These are phyloP conservation scores for Australoheros scitulus DNA, from an alignment of 2,113 vertebrate species.

Conservation along the genomic window DNA sequence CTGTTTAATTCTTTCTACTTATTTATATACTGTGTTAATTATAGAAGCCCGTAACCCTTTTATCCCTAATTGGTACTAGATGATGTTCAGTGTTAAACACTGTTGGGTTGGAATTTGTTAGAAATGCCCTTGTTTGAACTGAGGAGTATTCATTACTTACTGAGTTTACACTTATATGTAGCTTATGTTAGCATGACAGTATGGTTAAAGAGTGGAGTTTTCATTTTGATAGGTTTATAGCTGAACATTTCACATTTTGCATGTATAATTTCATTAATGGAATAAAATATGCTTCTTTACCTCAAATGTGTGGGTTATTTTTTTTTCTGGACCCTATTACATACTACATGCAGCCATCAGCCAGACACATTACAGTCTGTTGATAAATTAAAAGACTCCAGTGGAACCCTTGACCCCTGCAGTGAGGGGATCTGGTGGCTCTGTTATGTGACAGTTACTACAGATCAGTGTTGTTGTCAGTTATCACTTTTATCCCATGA, in stretches of 20 bases:
- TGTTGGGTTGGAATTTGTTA: background rate
- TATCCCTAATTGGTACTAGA: background rate
- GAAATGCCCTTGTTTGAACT: background rate
- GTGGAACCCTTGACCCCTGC: background rate
- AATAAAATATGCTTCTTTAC: conserved; percentile 21
- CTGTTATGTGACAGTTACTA: background rate
- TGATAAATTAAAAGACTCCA: background rate
- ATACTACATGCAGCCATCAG: background rate
- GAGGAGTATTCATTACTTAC: background rate
- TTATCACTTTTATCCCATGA: too few relatives aligned
- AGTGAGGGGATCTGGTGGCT: background rate
- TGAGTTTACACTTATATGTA: background rate
- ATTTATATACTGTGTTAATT: background rate
- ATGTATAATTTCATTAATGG: background rate
- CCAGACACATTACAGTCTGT: background rate
- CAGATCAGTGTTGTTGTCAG: background rate
- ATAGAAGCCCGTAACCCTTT: background rate
- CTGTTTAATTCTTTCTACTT: background rate
- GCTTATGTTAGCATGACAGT: background rate
- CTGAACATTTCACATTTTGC: background rate
- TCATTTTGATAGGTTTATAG: background rate
- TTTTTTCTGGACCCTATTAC: background rate
- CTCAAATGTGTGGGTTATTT: background rate
- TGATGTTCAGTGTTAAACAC: too few relatives aligned
- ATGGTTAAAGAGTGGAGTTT: background rate